These are phyloP conservation scores for Cygnus atratus DNA, from an alignment of 2,113 vertebrate genomes.

Conservation along the genomic window DNA sequence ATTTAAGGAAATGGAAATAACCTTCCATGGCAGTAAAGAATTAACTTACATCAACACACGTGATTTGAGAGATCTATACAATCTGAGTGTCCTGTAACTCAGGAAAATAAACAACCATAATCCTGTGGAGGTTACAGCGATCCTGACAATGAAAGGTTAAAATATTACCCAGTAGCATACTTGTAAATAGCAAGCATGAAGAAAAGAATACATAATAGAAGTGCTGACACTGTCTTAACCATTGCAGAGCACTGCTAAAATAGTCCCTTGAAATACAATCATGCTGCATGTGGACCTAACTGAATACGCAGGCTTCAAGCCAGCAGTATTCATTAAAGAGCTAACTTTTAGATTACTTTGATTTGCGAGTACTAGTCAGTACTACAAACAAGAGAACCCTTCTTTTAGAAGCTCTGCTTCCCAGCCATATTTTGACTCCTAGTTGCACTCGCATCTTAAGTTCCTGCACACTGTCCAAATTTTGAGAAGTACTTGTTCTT, in stretches of 20 bases:
- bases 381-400: not conserved
- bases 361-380: not conserved
- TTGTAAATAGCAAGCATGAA: not conserved
- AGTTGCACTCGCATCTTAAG: not conserved
- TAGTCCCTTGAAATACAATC: not conserved
- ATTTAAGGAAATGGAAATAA: not conserved
- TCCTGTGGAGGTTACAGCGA: not conserved
- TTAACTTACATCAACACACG: not conserved
- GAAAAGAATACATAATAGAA: not conserved
- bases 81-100: not conserved
- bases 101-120: not conserved
- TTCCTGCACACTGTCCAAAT: constrained; percentile 23
- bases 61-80: not conserved
- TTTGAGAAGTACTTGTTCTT: constrained; percentile 20
- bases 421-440: not conserved
- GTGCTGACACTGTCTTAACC: not conserved
- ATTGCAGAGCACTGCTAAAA: not conserved
- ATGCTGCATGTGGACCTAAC: not conserved
- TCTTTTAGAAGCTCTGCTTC: not conserved
- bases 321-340: constrained; percentile 27
- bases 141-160: not conserved
- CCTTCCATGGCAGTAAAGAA: not conserved
- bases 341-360: constrained; percentile 21
- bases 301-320: not conserved
- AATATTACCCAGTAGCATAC: not conserved